Percentiles rank a stretch among this genome's conserved stretches.
Conservation (phyloP, 1,140 invertebrate species). For the Fragariocoptes setiger region DNA sequence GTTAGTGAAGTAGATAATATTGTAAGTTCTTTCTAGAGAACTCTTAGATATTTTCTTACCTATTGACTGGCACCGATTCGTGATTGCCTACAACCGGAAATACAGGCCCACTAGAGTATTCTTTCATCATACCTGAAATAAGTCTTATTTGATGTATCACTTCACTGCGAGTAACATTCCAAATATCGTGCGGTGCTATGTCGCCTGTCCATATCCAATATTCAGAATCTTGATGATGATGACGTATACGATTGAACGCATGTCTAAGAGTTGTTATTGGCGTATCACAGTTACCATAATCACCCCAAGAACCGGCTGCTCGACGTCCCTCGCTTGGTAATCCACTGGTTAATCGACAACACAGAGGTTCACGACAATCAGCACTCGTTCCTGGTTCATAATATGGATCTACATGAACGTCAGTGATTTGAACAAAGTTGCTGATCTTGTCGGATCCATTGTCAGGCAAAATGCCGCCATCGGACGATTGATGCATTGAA, state of each 20-base stretch:
- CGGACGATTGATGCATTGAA: not conserved
- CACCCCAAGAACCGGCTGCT: slow-evolving; percentile 63
- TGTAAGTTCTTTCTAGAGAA: not conserved
- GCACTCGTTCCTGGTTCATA: slow-evolving; percentile 64
- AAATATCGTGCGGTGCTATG: slow-evolving; percentile 76
- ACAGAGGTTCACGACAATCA: slow-evolving; percentile 58
- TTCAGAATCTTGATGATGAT: slow-evolving; percentile 40
- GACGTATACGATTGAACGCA: slow-evolving; percentile 54
- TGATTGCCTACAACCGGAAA: slow-evolving; percentile 85
- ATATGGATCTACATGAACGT: slow-evolving; percentile 70
- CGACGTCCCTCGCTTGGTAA: slow-evolving; percentile 25
- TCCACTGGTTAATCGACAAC: slow-evolving; percentile 31
- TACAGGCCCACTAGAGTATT: slow-evolving; percentile 56
- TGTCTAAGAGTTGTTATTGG: slow-evolving; percentile 59
- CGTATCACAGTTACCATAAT: slow-evolving; percentile 57
- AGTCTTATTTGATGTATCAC: slow-evolving; percentile 55
- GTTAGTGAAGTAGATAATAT: not conserved
- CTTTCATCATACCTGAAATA: slow-evolving; percentile 40
- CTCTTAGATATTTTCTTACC: slow-evolving; percentile 19
- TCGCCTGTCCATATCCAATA: slow-evolving; percentile 97
- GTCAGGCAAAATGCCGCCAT: not conserved
- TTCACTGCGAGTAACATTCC: slow-evolving; percentile 73
- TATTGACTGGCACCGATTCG: slow-evolving; percentile 77
- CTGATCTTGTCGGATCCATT: not conserved
- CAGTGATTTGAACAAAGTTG: slow-evolving; percentile 66